Conservation (phyloP, 2,113 vertebrate genomes). For the Peromyscus polionotus region DNA sequence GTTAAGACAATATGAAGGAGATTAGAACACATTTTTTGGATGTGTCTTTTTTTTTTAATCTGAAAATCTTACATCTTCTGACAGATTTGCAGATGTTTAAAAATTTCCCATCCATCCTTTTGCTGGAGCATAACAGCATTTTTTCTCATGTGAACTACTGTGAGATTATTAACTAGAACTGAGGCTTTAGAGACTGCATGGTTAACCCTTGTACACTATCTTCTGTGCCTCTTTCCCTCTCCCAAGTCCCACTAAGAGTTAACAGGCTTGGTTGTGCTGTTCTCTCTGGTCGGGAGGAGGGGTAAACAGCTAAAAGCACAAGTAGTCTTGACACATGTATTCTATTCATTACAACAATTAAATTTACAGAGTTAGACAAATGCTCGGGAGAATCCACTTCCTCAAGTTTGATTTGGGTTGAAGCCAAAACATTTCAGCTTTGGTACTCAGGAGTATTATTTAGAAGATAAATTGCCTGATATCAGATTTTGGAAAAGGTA, state of each 20-base stretch:
- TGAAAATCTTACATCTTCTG: neutral
- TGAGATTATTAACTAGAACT: slow-evolving; percentile 41
- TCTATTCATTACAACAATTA: slow-evolving; percentile 90
- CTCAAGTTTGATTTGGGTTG: slow-evolving; percentile 89
- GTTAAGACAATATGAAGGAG: neutral
- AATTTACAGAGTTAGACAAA: slow-evolving; percentile 87
- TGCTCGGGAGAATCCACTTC: slow-evolving; percentile 86
- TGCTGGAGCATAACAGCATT: neutral
- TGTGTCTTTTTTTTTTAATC: slow-evolving; percentile 29
- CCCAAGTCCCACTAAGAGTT: slow-evolving; percentile 35
- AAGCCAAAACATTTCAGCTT: slow-evolving; percentile 89
- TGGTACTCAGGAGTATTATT: slow-evolving; percentile 88
- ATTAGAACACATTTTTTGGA: neutral
- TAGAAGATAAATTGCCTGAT: slow-evolving; percentile 89
- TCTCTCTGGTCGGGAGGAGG: slow-evolving; percentile 80
- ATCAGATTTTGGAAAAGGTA: slow-evolving; percentile 89
- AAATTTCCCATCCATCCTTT: neutral
- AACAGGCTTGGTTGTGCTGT: slow-evolving; percentile 63
- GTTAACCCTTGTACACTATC: neutral
- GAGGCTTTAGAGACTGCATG: slow-evolving; percentile 24
- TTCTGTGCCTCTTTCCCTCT: neutral
- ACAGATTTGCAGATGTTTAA: neutral
- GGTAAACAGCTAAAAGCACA: slow-evolving; percentile 82
- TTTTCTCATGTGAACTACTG: neutral
- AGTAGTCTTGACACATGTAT: slow-evolving; percentile 85